These are phyloP conservation scores for Vimba vimba DNA, from an alignment of 2,113 vertebrate species.

Conservation along the genomic window DNA sequence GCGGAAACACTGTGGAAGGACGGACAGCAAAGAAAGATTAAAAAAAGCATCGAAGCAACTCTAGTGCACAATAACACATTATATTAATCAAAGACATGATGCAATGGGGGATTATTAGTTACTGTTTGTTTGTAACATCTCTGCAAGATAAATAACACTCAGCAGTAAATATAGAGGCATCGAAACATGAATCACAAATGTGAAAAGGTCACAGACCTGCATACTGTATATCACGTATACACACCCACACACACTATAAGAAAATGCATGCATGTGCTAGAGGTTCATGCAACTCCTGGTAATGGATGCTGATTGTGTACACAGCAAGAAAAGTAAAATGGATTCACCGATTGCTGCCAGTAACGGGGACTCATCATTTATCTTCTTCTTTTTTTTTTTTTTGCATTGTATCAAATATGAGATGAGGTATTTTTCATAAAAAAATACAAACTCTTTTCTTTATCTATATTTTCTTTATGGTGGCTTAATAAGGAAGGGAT, in stretches of 20 bases:
- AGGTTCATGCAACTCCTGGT: slow-evolving; percentile 2
- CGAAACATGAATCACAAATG: not conserved
- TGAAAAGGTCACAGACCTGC: not conserved
- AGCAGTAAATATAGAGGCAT: not conserved
- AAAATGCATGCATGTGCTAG: not conserved
- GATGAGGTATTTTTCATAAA: no score
- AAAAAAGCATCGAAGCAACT: slow-evolving; percentile 29
- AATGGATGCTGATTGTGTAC: not conserved
- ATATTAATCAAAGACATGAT: not conserved
- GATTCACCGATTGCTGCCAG: not conserved
- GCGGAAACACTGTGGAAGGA: not conserved
- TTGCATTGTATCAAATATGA: no score
- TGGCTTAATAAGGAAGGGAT: not conserved
- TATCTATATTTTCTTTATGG: not conserved
- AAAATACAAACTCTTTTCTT: no score
- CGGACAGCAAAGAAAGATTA: slow-evolving; percentile 29
- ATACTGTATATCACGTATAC: not conserved
- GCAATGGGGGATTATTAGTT: slow-evolving; percentile 5
- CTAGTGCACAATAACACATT: not conserved
- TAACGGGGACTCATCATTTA: no score
- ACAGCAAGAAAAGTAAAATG: not conserved
- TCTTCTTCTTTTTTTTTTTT: no score
- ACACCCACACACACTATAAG: slow-evolving; percentile 14
- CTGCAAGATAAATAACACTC: slow-evolving; percentile 9
- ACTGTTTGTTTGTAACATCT: not conserved